Evolutionary conservation across 1,140 invertebrate species (phyloP).

Genomic region (Drosophila sp.): DNA sequence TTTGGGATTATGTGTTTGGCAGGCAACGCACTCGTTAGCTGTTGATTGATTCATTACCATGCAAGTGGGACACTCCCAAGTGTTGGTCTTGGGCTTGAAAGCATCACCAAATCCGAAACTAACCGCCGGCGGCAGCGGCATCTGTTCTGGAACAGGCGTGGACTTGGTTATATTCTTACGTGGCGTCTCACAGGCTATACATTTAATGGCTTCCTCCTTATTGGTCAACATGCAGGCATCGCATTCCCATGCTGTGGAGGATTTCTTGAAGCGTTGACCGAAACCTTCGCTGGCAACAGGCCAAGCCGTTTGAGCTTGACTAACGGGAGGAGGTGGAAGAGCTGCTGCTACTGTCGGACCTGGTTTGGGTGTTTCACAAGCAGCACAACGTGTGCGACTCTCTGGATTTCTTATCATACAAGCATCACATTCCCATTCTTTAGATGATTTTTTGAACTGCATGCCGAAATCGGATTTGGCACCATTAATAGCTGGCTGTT

Average conservation of each 20-base stretch:
- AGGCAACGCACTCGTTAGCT: conserved; percentile 85
- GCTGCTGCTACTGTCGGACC: neutral
- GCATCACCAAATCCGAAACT: conserved; percentile 83
- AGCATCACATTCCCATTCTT: conserved; percentile 87
- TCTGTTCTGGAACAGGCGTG: neutral
- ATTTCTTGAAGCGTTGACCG: conserved; percentile 85
- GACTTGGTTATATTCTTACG: conserved; percentile 1
- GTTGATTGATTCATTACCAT: conserved; percentile 85
- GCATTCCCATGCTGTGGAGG: conserved; percentile 87
- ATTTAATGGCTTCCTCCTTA: conserved; percentile 84
- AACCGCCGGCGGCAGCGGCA: neutral
- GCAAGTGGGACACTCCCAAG: conserved; percentile 87
- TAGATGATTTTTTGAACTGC: conserved; percentile 84
- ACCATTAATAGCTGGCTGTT: conserved; percentile 21
- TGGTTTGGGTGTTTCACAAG: conserved; percentile 84
- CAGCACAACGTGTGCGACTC: conserved; percentile 85
- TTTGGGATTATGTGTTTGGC: conserved; percentile 53
- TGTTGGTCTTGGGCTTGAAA: conserved; percentile 84
- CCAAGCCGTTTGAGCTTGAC: neutral
- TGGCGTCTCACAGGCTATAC: conserved; percentile 84
- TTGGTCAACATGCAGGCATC: conserved; percentile 87
- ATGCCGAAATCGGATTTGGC: conserved; percentile 80
- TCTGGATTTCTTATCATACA: conserved; percentile 87
- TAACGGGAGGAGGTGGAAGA: neutral
- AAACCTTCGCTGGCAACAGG: conserved; percentile 62